Conservation (phyloP, 2,113 vertebrate species). For the Trinectes maculatus region DNA sequence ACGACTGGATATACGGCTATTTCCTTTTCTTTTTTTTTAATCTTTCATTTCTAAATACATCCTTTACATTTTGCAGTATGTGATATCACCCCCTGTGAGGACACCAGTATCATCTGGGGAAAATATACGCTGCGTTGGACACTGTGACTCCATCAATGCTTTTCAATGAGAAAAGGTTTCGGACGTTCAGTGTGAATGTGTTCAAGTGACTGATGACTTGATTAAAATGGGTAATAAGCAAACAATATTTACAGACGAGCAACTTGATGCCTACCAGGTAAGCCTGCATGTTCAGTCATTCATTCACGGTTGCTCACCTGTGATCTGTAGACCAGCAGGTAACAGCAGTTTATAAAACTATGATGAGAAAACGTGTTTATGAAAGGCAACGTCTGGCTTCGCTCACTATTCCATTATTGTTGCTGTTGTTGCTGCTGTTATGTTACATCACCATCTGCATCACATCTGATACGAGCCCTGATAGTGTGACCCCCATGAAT, state of each 20-base stretch:
- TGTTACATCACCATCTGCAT: too few species aligned
- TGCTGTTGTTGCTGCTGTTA: too few species aligned
- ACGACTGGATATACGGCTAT: neutral
- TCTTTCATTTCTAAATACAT: neutral
- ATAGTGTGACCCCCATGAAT: too few species aligned
- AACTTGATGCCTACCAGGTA: slow-evolving; percentile 96
- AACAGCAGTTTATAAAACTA: neutral
- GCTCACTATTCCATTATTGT: neutral
- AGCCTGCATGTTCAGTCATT: slow-evolving; percentile 63
- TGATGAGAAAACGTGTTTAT: neutral
- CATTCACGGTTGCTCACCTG: neutral
- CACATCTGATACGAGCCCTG: too few species aligned
- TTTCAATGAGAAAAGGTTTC: slow-evolving; percentile 76
- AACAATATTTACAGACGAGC: slow-evolving; percentile 96
- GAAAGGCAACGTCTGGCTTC: neutral
- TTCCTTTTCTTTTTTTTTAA: neutral
- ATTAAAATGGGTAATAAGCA: slow-evolving; percentile 95
- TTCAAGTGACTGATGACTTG: slow-evolving; percentile 78
- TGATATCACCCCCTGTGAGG: slow-evolving; percentile 48
- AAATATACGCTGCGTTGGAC: slow-evolving; percentile 55
- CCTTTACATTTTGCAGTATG: slow-evolving; percentile 39
- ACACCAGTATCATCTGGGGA: slow-evolving; percentile 17
- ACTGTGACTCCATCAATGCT: slow-evolving; percentile 84
- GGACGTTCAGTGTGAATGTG: slow-evolving; percentile 83
- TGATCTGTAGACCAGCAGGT: neutral